Conservation (phyloP, 1,140 invertebrate species). For the Procambarus virginalis region DNA sequence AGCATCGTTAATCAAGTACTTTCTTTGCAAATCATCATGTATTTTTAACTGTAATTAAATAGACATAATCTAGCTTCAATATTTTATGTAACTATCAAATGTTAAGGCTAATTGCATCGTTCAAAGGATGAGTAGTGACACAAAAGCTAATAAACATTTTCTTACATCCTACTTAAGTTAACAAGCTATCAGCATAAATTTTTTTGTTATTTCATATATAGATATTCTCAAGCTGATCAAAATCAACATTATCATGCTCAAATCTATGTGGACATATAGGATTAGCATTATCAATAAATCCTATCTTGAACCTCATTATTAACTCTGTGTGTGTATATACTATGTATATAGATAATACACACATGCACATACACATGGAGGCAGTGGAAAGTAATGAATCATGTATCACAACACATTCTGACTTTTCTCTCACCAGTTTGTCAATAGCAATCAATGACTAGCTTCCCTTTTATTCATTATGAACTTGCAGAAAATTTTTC, state of each 20-base stretch:
- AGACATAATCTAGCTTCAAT: too few relatives aligned
- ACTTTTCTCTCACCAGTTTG: background rate
- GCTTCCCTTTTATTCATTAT: constrained; percentile 38
- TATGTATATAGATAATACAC: background rate
- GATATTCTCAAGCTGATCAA: background rate
- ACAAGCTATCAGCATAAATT: background rate
- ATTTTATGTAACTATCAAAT: too few relatives aligned
- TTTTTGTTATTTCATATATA: background rate
- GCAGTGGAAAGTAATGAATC: constrained; percentile 11
- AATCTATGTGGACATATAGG: background rate
- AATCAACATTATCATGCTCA: background rate
- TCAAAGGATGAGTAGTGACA: too few relatives aligned
- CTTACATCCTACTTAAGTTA: background rate
- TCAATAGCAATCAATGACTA: constrained; percentile 51
- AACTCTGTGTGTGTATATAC: too few relatives aligned
- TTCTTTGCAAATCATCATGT: too few relatives aligned
- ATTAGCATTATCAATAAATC: background rate
- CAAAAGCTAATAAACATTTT: too few relatives aligned
- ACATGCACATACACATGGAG: background rate
- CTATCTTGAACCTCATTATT: background rate
- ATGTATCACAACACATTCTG: background rate
- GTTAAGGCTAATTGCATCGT: too few relatives aligned
- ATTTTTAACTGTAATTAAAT: too few relatives aligned
- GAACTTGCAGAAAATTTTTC: constrained; percentile 10
- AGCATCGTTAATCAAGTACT: too few relatives aligned